Conservation (phyloP, 2,888 invertebrate species). For the Plutella xylostella region DNA sequence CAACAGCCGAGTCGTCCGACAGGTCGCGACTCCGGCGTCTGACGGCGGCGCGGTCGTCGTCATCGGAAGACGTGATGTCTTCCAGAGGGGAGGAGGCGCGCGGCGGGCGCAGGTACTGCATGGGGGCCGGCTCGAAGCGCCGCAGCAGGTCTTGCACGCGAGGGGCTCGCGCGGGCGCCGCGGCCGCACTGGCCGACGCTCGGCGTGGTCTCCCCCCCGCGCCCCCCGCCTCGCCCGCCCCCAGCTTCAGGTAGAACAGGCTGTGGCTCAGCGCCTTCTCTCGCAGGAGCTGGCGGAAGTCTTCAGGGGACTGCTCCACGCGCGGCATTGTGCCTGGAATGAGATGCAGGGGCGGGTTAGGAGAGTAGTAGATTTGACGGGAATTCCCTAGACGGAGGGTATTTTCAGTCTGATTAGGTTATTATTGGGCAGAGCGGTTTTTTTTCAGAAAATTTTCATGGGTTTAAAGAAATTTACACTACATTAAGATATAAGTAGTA, state of each 20-base stretch:
- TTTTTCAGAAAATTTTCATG: too few species aligned
- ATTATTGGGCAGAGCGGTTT: not conserved
- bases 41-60: slow-evolving; percentile 59
- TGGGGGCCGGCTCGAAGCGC: slow-evolving; percentile 54
- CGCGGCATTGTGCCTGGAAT: slow-evolving; percentile 46
- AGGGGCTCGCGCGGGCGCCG: slow-evolving; percentile 50
- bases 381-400: not conserved
- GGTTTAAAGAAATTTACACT: too few species aligned
- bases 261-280: slow-evolving; percentile 64
- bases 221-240: slow-evolving; percentile 36
- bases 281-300: slow-evolving; percentile 58
- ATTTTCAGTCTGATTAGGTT: not conserved
- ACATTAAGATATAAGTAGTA: too few species aligned
- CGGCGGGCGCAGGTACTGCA: slow-evolving; percentile 62
- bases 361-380: not conserved
- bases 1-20: slow-evolving; percentile 68
- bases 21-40: slow-evolving; percentile 56
- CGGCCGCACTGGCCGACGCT: slow-evolving; percentile 30
- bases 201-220: slow-evolving; percentile 21
- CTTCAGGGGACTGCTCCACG: slow-evolving; percentile 47
- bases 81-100: slow-evolving; percentile 49
- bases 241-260: slow-evolving; percentile 59
- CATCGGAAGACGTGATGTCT: slow-evolving; percentile 59
- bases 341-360: not conserved
- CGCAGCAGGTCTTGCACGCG: slow-evolving; percentile 55